Evolutionary conservation across 2,888 invertebrate species (phyloP), one percentile per base, ranked within the genome.

Genomic region (Mythimna lalbum): DNA sequence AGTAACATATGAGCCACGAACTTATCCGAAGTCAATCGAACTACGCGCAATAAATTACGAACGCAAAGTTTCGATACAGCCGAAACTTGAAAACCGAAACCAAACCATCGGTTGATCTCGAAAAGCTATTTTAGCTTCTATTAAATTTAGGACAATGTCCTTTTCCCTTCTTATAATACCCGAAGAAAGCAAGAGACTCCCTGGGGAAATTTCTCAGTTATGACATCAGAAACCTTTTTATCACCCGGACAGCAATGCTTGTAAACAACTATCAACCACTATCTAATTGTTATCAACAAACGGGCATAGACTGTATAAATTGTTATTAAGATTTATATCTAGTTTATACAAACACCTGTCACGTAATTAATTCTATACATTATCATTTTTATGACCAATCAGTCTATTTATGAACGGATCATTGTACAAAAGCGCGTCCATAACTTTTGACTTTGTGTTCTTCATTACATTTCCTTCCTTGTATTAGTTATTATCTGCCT

Each of bases 161-260:
- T 53, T 21, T 52, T 12, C 9, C 27, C 23, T 10, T 57, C 36
- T 47, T 53, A 9, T 23, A 17, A 66, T 59, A 53, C 12, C 52
- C 21, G 21, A 43, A 19, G 17, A 14, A 47, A 19, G 19, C 10
- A 19, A 3, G 19, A 1, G 17, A 39, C 64, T 57, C 64, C 23
- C 50, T 56, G 10, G 60, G 61, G 73, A 65, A 78, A 76, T 57
- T 65, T 62, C 17, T 39, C 49, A 39, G 23, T 21, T 53, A 62
- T 71, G 49, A 72, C 64, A 49, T 59, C 39, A 62, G 31, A 73
- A 78, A 59, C 57, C 56, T 69, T 52, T 73, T 76, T 69, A 23
- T 75, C 52, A 75, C 36, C 23, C 50, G 17, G 33, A 60, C 19
- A 43, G 43, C 5, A 62, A 63, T 49, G 27, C 50, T 60, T 66